Base-by-base conservation (phyloP, 2,797 vertebrate species). In the Spondyliosoma cantharus region DNA sequence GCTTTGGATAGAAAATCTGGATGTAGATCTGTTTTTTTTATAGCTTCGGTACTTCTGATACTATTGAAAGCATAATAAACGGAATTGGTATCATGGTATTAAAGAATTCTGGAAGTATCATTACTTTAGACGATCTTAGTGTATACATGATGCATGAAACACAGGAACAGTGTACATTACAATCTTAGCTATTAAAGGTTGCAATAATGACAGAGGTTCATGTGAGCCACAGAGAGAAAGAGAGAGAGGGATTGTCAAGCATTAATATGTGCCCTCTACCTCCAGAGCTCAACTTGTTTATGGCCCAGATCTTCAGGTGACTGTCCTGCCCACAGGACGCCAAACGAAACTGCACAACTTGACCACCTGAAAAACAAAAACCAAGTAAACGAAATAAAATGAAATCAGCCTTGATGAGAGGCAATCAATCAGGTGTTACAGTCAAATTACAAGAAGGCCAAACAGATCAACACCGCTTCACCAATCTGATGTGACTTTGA, bases 281-380 rank as follows among this genome's bases (percentile, higher is more conserved):
- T 95, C 90, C 87, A 67, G 78, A 52, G 82, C 69, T 81, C 46
- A 85, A 81, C 83, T 87, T 92, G 77, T 91, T 95, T 78, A 98
- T 72, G 42, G 91, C 24, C 98, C 98, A 99, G 75, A 98, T 94
- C 93, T 96, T 97, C 86, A 97, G 87, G 61, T 91, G 93, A 88
- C 94, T 96, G 91, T 99, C 98, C 90, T 99, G 98, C 80, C 98
- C 98, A 89, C 96, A 98, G 16, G 98, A 97, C 14, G 96, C 97
- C 93, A 99, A 88, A 64, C 52, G 91, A 84, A 96, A 97, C 91
- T 92, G 93, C 57, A 91, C 91, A 3, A 88, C 82, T 57, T 88
- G 82, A 87, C 64, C 91, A 81, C 80, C 94, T 90, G 27, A 80
- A 76, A 71, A 7, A 61, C 11, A 61, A 56, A 37, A 37, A 11